phyloP scores from a whole-genome alignment of 2,888 invertebrate species.

The Pachliopta kotzebuea region DNA sequence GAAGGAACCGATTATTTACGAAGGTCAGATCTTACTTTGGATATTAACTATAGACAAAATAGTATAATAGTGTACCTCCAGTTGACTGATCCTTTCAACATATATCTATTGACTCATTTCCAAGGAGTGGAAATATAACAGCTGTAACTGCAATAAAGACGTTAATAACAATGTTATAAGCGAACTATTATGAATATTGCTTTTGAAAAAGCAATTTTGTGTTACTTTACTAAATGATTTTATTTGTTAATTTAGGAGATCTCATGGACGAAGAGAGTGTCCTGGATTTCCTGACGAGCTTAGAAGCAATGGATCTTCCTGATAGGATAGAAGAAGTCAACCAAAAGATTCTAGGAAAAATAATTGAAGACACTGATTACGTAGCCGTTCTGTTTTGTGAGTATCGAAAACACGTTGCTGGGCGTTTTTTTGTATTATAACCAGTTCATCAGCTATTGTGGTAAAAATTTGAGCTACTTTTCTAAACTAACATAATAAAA shows the following conservation, averaged over 20 bases:
- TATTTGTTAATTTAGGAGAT: conserved; percentile 83
- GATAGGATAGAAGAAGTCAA: conserved; percentile 98
- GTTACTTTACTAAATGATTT: background rate
- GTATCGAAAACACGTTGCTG: conserved; percentile 65
- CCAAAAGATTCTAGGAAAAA: conserved; percentile 92
- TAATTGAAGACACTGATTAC: conserved; percentile 94
- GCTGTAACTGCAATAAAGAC: background rate
- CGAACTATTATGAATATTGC: background rate
- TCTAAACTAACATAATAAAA: conserved; percentile 64
- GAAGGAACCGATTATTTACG: conserved; percentile 97
- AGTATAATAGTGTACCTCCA: background rate
- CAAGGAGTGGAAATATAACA: background rate
- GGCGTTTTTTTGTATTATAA: conserved; percentile 41
- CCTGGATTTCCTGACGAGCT: conserved; percentile 94
- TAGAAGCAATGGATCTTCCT: conserved; percentile 96
- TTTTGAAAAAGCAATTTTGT: background rate
- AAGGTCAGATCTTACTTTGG: conserved; percentile 81
- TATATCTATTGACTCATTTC: background rate
- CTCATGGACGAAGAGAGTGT: conserved; percentile 97
- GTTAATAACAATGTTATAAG: background rate
- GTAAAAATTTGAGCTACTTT: conserved; percentile 62
- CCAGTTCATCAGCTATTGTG: conserved; percentile 61
- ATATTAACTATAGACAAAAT: background rate
- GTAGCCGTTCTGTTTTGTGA: conserved; percentile 97
- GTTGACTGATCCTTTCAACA: too few relatives aligned